These are phyloP conservation scores for Aspidoscelis tigris DNA, from an alignment of 2,113 vertebrate genomes.

Conservation along the genomic window DNA sequence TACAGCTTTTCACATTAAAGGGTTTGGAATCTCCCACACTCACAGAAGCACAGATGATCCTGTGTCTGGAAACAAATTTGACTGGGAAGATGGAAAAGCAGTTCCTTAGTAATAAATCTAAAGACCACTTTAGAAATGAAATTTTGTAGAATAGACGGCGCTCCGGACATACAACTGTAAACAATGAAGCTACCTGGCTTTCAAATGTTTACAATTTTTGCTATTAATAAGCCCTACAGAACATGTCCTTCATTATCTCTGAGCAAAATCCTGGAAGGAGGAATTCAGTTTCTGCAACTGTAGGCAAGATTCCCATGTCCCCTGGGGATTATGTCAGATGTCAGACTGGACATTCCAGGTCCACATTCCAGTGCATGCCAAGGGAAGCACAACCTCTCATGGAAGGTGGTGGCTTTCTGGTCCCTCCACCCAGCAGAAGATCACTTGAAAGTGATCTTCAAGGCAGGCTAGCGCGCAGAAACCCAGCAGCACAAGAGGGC, in stretches of 20 bases:
- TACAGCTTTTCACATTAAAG: not conserved
- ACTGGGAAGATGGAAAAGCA: slow-evolving; percentile 16
- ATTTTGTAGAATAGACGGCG: slow-evolving; percentile 14
- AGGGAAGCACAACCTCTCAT: too few species aligned
- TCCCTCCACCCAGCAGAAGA: too few species aligned
- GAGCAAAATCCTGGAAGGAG: slow-evolving; percentile 12
- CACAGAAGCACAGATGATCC: not conserved
- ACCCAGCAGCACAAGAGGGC: too few species aligned
- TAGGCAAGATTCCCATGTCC: too few species aligned
- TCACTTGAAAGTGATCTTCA: too few species aligned
- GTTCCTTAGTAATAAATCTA: slow-evolving; percentile 17
- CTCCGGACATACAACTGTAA: not conserved
- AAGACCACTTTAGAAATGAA: slow-evolving; percentile 24
- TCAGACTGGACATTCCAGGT: too few species aligned
- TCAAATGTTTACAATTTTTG: not conserved
- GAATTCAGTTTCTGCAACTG: not conserved
- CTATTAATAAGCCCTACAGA: not conserved
- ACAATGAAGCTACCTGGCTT: slow-evolving; percentile 8
- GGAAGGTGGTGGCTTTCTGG: too few species aligned
- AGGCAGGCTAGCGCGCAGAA: too few species aligned
- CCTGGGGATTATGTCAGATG: too few species aligned
- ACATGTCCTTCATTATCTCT: not conserved
- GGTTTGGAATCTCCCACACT: not conserved
- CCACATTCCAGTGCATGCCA: too few species aligned
- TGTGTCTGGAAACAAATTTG: not conserved